Base-by-base conservation (phyloP, 1,140 invertebrate species). In the Tetranychus cinnabarinus region DNA sequence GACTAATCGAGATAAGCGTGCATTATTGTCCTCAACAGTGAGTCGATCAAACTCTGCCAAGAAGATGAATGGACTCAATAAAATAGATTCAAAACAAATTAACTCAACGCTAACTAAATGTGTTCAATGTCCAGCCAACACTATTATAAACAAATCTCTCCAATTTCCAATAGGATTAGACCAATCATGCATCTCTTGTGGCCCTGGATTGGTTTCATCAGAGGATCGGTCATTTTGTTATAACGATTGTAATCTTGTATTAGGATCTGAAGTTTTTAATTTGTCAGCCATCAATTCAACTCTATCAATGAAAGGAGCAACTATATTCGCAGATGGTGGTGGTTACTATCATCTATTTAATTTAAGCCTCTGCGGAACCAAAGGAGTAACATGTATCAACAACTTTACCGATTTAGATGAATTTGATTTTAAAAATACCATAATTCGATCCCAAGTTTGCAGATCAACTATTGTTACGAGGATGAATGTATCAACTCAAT, bases 331-430 rank as follows among this genome's bases (percentile, higher is more conserved):
- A 7, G 72, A 75, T 3, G 79, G 79, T 13, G 78, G 74, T 23
- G 72, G 77, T 62, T 80, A 79, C 66, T 78, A 70, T 65, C 79
- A 80, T 67, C 67, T 75, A 33, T 81, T 79, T 66, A 79, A 80
- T 65, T 71, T 80, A n/a, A 75, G 73, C 59, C 68, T 80, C 8
- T 80, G 79, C 71, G 74, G 73, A 13, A 65, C 68, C 42, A 64
- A 66, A 13, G 65, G 68, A 56, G 74, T 71, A 23, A 66, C 67
- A 10, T 78, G 77, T 67, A 59, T 66, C 33, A 75, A 76, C 65
- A 77, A 77, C 62, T 70, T 75, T 31, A 69, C 74, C 2, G 35
- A 60, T 10, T 15, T 10, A 36, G 34, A 37, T n/a, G 34, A 37
- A 15, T n/a, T 56, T 2, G 33, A 56, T n/a, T 10, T 7, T 36